Conservation (phyloP, 2,113 vertebrate genomes). For the Prionailurus viverrinus region DNA sequence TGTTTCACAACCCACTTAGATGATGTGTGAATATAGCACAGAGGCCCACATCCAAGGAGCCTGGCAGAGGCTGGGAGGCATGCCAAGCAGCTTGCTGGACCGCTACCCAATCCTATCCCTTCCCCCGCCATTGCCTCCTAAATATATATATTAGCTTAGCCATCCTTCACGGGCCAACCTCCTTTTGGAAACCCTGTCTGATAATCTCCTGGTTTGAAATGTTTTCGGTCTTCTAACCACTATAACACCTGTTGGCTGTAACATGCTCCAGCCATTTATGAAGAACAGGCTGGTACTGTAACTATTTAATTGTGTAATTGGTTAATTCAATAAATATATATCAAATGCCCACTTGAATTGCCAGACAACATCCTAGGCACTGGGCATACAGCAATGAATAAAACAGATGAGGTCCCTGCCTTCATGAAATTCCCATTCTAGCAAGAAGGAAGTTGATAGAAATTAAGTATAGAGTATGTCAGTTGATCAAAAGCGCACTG, state of each 20-base stretch:
- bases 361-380: neutral
- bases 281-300: neutral
- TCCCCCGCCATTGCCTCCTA: constrained; percentile 65
- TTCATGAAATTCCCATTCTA: neutral
- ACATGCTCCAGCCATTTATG: neutral
- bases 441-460: neutral
- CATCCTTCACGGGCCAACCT: neutral
- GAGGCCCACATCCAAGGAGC: constrained; percentile 81
- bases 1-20: constrained; percentile 81
- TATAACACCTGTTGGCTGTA: constrained; percentile 42
- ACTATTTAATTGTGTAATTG: neutral
- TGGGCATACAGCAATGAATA: neutral
- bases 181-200: neutral
- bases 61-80: constrained; percentile 79
- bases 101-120: constrained; percentile 43
- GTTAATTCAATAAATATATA: neutral
- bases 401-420: neutral
- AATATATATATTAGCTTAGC: constrained; percentile 55
- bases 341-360: neutral
- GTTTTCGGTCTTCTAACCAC: neutral
- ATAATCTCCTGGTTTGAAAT: neutral
- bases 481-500: neutral
- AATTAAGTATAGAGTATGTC: neutral
- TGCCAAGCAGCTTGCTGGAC: constrained; percentile 80
- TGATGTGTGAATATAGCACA: constrained; percentile 80